These are phyloP conservation scores for Orthosia incerta DNA, from an alignment of 2,888 invertebrate genomes.

Conservation along the genomic window DNA sequence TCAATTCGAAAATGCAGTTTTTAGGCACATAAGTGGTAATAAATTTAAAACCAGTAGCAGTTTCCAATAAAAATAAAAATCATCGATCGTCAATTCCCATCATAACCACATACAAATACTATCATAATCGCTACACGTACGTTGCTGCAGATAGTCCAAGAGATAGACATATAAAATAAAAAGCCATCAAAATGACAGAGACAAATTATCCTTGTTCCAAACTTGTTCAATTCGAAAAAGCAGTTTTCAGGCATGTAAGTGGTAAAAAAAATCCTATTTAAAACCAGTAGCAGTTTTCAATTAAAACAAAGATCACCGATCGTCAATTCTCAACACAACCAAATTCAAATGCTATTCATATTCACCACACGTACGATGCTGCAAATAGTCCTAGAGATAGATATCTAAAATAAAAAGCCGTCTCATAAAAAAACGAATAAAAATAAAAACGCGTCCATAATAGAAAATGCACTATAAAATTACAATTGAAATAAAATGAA, in stretches of 20 bases:
- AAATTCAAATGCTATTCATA: conserved; percentile 1
- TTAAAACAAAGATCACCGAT: conserved; percentile 2
- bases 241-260: not conserved
- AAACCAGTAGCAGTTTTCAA: not conserved
- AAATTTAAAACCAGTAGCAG: not conserved
- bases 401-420: conserved; percentile 40
- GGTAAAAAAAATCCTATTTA: not conserved
- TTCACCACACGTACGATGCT: conserved; percentile 10
- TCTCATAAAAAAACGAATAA: conserved; percentile 63
- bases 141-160: conserved; percentile 20
- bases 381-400: conserved; percentile 35
- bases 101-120: not conserved
- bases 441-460: conserved; percentile 53
- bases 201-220: no score
- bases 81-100: not conserved
- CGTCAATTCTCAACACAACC: not conserved
- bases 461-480: conserved; percentile 73
- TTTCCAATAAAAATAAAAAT: conserved; percentile 5
- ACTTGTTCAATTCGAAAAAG: not conserved
- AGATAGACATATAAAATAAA: conserved; percentile 42
- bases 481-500: conserved; percentile 80
- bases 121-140: conserved; percentile 13
- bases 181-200: no score
- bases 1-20: not conserved
- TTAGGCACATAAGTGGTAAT: not conserved